A percentile compares a stretch with the other conserved stretches of the same genome.
Conservation (phyloP, 1,140 invertebrate species). For the Arion vulgaris region DNA sequence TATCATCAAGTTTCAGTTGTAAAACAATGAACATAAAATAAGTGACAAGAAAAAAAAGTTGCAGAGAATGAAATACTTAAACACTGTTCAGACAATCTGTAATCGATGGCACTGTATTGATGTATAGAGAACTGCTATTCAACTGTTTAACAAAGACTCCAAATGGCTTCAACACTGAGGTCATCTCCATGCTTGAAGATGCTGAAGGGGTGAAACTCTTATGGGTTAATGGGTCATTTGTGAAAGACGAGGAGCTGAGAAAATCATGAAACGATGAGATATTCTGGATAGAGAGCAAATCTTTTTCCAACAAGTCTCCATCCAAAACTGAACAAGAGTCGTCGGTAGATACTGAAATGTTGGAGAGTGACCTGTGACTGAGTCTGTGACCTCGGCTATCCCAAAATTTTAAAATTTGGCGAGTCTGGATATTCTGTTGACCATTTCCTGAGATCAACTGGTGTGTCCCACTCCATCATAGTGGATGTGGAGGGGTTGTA, state of each 20-base stretch:
- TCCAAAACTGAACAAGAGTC: slow-evolving; percentile 39
- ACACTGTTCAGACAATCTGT: not conserved
- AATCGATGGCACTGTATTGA: not conserved
- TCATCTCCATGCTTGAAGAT: not conserved
- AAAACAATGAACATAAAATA: slow-evolving; percentile 1
- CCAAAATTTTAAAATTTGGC: not conserved
- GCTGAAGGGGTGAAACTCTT: not conserved
- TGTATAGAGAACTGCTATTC: not conserved
- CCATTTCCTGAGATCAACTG: slow-evolving; percentile 1
- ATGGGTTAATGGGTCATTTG: not conserved
- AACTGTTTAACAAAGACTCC: not conserved
- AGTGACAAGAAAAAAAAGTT: not conserved
- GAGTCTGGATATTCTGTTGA: not conserved
- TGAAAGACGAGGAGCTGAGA: slow-evolving; percentile 30
- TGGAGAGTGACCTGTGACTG: slow-evolving; percentile 53
- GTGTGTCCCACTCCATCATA: slow-evolving; percentile 8
- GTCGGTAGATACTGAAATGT: slow-evolving; percentile 48
- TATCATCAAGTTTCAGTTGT: not conserved
- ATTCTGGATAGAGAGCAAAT: slow-evolving; percentile 58
- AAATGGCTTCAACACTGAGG: not conserved
- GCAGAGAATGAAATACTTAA: not conserved
- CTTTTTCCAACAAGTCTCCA: slow-evolving; percentile 57
- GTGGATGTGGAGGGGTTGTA: not conserved
- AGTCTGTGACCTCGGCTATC: slow-evolving; percentile 29
- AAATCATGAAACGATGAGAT: slow-evolving; percentile 38